A percentile compares a stretch with the other conserved stretches of the same genome.
These are phyloP conservation scores for Lamprologus lemairii DNA, from an alignment of 2,113 vertebrate species.

Conservation along the genomic window DNA sequence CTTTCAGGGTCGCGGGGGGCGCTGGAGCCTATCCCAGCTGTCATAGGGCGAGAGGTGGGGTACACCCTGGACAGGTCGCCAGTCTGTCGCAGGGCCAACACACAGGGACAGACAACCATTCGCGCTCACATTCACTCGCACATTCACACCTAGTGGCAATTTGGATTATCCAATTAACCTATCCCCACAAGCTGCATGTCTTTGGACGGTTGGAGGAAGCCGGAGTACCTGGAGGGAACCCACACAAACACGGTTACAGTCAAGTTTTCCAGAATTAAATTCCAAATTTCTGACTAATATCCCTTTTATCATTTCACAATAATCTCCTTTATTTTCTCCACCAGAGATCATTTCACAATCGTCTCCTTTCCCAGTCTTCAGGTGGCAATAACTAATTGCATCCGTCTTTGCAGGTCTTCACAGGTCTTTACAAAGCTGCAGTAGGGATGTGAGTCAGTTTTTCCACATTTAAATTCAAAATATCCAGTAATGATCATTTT, in stretches of 20 bases:
- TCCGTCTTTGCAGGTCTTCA: not conserved
- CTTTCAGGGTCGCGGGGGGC: no score
- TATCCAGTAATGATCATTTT: not conserved
- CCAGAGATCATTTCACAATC: not conserved
- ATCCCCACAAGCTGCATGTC: no score
- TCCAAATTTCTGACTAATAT: not conserved
- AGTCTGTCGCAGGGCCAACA: no score
- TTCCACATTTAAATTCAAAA: not conserved
- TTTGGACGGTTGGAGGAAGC: no score
- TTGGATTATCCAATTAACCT: no score
- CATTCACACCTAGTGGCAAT: no score
- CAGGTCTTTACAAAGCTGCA: not conserved
- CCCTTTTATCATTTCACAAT: not conserved
- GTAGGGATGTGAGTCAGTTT: not conserved
- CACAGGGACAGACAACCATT: no score
- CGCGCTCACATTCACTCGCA: rapidly evolving
- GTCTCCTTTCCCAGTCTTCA: not conserved
- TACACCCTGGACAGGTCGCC: no score
- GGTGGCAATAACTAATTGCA: not conserved
- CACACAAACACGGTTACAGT: not conserved
- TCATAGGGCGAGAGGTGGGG: no score
- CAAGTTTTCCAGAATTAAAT: not conserved
- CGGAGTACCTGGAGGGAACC: no score
- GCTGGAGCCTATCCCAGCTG: no score
- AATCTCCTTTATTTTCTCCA: not conserved